These are phyloP conservation scores for Chrosomus eos DNA, from an alignment of 2,797 vertebrate species.

Conservation along the genomic window DNA sequence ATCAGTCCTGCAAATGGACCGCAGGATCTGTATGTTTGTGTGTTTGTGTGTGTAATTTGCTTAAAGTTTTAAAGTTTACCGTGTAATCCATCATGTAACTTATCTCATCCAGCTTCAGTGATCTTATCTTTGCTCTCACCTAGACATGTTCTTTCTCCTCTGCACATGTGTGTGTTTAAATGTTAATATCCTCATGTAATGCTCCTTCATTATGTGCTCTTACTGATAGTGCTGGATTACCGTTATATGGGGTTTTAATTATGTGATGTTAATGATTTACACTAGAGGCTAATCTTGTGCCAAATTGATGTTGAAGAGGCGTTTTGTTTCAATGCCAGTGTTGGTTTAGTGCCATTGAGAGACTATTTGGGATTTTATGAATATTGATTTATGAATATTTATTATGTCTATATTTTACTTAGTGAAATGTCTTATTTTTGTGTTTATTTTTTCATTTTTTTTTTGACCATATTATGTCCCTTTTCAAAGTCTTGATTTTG, in stretches of 20 bases:
- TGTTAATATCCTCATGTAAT: constrained; percentile 62
- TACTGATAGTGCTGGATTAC: constrained; percentile 62
- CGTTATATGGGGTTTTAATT: constrained; percentile 54
- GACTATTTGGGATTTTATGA: neutral
- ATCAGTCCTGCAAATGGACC: neutral
- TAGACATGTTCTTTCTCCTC: constrained; percentile 2
- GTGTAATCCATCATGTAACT: constrained; percentile 29
- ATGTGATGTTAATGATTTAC: constrained; percentile 54
- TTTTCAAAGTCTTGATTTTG: neutral
- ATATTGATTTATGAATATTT: neutral
- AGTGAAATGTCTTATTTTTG: no score
- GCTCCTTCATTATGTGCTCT: constrained; percentile 67
- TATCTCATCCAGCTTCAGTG: neutral
- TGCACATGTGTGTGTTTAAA: constrained; percentile 68
- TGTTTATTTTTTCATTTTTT: neutral
- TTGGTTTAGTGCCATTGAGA: neutral
- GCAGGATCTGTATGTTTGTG: neutral
- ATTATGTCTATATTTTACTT: neutral
- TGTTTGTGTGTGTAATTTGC: neutral
- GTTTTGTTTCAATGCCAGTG: constrained; percentile 5
- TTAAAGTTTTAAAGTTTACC: constrained; percentile 15
- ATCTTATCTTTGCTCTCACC: neutral
- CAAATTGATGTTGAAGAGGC: constrained; percentile 19
- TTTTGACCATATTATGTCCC: neutral
- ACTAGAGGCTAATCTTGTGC: neutral